Base-by-base conservation (phyloP, 1,140 invertebrate species). In the roundworm (Caenorhabditis elegans) region DNA sequence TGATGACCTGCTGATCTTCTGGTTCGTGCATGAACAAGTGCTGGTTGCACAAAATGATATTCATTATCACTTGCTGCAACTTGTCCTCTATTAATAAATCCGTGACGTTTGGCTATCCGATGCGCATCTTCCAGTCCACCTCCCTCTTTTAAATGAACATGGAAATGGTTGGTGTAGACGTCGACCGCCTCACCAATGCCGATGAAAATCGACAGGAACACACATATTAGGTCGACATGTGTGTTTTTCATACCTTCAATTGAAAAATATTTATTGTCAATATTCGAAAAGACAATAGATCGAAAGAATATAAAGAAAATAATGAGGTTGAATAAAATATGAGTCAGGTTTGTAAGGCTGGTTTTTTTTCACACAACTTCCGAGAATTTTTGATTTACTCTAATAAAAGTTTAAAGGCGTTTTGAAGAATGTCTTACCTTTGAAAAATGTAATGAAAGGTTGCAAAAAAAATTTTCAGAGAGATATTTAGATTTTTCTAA, bases 161-260 rank as follows among this genome's bases (percentile, higher is more conserved):
- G 86, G 85, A 89, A 89, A 83, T 89, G 87, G 77, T 89, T 89
- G 43, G 88, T 89, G 82, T 87, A 89, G 19, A 88, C 87, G 75
- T 88, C 78, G 46, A 87, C 48, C 75, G 77, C 34, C 60, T 70
- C 60, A 70, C 60, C 60, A 13, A 70, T 70, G 60, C 60, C 60
- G 60, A 70, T 70, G 11, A 70, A 17, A 70, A 70, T 36, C 60
- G 60, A 70, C 60, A 70, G 60, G 60, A 70, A 70, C 60, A 70
- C 60, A 70, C 60, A 70, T 70, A 70, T 70, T 70, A 70, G 60
- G 60, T 70, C 60, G 60, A 39, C 60, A 70, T 70, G 60, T 70
- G 60, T 70, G 60, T 70, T 70, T 70, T 70, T 70, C 60, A 70
- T 70, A 70, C 60, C 60, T 60, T n/a, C n/a, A n/a, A n/a, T n/a